Base-by-base conservation (phyloP, 2,797 vertebrate genomes). In the Coreius guichenoti region DNA sequence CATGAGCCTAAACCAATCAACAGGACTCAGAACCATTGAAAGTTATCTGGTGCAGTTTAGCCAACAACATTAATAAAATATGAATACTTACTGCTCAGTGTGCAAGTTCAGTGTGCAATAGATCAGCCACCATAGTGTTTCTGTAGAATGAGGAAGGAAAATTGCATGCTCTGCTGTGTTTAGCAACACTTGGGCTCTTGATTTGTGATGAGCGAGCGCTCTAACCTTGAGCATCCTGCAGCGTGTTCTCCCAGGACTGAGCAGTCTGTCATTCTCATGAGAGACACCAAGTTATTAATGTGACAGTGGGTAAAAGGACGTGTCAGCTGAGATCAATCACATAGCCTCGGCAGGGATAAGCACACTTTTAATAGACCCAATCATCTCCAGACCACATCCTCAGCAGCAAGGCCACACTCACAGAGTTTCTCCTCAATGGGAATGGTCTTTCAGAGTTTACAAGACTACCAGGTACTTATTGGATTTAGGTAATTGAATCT, bases 281-380 rank as follows among this genome's bases (percentile, higher is more conserved):
- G 76, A 89, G 89, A 91, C 87, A 91, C 74, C 82, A 86, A 86
- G 83, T 89, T 92, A 95, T 94, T 93, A 91, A 92, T 93, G 92
- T 94, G 94, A 93, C 94, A 93, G 87, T 75, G 92, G 92, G 89
- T 92, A 94, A 94, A 94, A 94, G 94, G 92, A 94, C 91, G 90
- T 88, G 92, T 94, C 93, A 93, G 83, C 90, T 86, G 88, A 92
- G 90, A 94, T 95, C 93, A 91, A 91, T 94, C 93, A 90, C 82
- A 3, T 2, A 8, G 79, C 81, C 49, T 84, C 86, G 89, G 89
- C 89, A 90, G 54, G 89, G 91, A 93, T 89, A 83, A 86, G 89
- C 86, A 85, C 82, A 80, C 90, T 93, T 94, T 93, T 92, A 93
- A 94, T 93, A 93, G 90, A 92, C 83, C 92, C 89, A 92, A 92